Base-by-base conservation (phyloP, 2,797 vertebrate genomes). In the Betta splendens region DNA sequence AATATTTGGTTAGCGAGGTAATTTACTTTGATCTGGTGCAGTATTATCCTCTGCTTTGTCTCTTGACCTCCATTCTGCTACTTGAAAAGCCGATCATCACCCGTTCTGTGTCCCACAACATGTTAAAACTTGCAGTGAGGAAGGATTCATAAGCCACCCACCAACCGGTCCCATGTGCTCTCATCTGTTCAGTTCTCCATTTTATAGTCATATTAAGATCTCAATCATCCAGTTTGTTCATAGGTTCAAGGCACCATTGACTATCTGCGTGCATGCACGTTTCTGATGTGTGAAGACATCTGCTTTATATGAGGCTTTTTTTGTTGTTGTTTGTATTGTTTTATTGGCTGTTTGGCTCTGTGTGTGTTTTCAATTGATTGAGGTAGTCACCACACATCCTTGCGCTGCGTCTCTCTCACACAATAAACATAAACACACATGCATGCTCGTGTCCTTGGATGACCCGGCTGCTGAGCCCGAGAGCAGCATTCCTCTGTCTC, bases 381-480 rank as follows among this genome's bases (percentile, higher is more conserved):
- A 85, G 65, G 69, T 74, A 77, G 74, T 86, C 59, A 45, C 67
- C 72, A 38, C 72, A 74, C 61, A 74, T 73, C 43, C 55, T 60
- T 25, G 0, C 4, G 9, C 38, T 48, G 25, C 16, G 46, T 60
- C 38, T 58, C 60, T 64, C 54, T 47, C 69, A 53, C 65, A 65
- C 56, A 18, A 45, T 61, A n/a, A n/a, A n/a, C 60, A 53, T 50
- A 52, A 67, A 75, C 64, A 72, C 66, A 73, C 66, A 63, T 47
- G 15, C 51, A n/a, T 62, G 42, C 54, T 38, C 6, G 21, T 73
- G 79, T 86, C 83, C 85, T 77, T 31, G 11, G 23, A 66, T 81
- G 78, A 81, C 69, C 62, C 13, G 2, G 50, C 49, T n/a, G 15
- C 53, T 42, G 18, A 63, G 72, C 22, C 56, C 54, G 50, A 69